phyloP scores from a whole-genome alignment of 2,113 vertebrate genomes.

The Cnemophilus loriae region DNA sequence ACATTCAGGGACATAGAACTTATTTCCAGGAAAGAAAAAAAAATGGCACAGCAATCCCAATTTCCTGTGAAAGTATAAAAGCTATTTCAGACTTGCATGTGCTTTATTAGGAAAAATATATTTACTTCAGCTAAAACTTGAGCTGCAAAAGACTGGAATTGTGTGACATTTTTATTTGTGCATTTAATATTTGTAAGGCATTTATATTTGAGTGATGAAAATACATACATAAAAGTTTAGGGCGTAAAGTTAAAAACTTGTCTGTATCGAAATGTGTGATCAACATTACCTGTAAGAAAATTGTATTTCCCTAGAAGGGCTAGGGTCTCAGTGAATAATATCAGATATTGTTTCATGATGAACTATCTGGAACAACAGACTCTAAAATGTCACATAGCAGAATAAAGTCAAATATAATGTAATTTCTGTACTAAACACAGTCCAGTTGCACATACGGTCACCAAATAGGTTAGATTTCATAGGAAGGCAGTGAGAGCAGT shows the following conservation, averaged over 20 bases:
- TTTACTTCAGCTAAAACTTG: not conserved
- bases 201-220: not conserved
- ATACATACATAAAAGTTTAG: not conserved
- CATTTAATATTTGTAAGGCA: not conserved
- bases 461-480: not conserved
- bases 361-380: not conserved
- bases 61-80: not conserved
- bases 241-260: not conserved
- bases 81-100: not conserved
- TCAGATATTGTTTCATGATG: not conserved
- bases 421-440: not conserved
- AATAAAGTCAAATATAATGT: not conserved
- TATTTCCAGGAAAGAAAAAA: not conserved
- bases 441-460: not conserved
- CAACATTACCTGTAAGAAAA: not conserved
- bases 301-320: not conserved
- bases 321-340: not conserved
- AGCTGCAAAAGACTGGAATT: not conserved
- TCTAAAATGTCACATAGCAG: not conserved
- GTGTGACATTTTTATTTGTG: not conserved
- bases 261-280: not conserved
- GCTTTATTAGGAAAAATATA: not conserved
- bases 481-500: not conserved
- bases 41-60: rapidly evolving
- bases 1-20: not conserved